Evolutionary conservation across 1,140 invertebrate genomes (phyloP).

Genomic region (Chelonus insularis): DNA sequence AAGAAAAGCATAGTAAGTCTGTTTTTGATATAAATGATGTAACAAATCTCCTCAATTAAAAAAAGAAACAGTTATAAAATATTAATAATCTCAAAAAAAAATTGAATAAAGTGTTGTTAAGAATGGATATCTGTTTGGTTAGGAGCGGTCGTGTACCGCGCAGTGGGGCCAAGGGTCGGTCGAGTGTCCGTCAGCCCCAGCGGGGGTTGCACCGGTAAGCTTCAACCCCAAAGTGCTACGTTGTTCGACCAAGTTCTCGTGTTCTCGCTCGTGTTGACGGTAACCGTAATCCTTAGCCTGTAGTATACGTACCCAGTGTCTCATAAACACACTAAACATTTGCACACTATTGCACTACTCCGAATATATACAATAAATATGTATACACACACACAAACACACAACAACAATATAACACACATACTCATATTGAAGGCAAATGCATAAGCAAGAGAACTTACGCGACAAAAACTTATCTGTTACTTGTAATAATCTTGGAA

Average conservation of each 20-base stretch:
- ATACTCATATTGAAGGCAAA: neutral
- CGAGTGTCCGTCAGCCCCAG: constrained; percentile 58
- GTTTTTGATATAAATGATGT: too few species aligned
- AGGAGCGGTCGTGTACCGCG: constrained; percentile 59
- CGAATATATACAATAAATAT: neutral
- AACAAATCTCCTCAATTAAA: too few species aligned
- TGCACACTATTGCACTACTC: neutral
- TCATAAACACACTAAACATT: constrained; percentile 27
- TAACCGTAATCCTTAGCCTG: constrained; percentile 54
- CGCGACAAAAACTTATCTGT: constrained; percentile 3
- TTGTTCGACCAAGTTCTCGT: constrained; percentile 54
- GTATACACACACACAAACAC: too few species aligned
- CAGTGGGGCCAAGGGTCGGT: constrained; percentile 57
- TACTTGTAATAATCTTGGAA: neutral
- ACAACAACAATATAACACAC: too few species aligned
- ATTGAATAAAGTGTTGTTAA: constrained; percentile 37
- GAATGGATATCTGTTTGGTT: constrained; percentile 52
- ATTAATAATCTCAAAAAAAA: too few species aligned
- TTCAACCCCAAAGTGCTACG: constrained; percentile 55
- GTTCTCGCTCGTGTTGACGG: constrained; percentile 46
- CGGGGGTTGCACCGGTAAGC: constrained; percentile 61
- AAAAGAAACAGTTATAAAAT: too few species aligned
- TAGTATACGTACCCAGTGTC: constrained; percentile 41
- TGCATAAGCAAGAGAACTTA: constrained; percentile 1
- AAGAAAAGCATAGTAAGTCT: too few species aligned